These are phyloP conservation scores for Carabus problematicus DNA, from an alignment of 2,888 invertebrate species.

Conservation along the genomic window DNA sequence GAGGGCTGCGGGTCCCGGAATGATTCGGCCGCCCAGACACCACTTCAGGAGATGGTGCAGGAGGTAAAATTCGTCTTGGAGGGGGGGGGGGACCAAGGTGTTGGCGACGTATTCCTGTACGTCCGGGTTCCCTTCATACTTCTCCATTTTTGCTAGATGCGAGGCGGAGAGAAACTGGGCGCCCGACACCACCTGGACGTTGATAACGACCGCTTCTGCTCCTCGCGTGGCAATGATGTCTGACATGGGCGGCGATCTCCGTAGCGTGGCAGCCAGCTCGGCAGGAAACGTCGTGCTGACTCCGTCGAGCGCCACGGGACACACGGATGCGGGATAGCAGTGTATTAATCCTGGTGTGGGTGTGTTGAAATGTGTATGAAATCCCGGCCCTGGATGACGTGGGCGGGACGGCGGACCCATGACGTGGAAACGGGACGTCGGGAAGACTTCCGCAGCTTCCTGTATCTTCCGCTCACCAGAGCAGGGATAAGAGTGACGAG, in stretches of 20 bases:
- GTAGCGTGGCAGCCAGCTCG: too few relatives aligned
- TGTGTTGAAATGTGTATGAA: too few relatives aligned
- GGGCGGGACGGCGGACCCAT: slow-evolving; percentile 45
- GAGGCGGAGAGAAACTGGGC: neutral
- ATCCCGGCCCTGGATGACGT: slow-evolving; percentile 48
- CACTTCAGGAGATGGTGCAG: slow-evolving; percentile 40
- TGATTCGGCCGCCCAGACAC: slow-evolving; percentile 44
- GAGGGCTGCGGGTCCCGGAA: neutral
- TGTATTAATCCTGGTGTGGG: slow-evolving; percentile 51
- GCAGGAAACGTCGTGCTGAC: slow-evolving; percentile 38
- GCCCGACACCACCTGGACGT: neutral
- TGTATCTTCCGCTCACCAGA: slow-evolving; percentile 47
- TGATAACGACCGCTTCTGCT: neutral
- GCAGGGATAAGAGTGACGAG: slow-evolving; percentile 46
- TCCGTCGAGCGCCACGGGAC: slow-evolving; percentile 48
- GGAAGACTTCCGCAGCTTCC: slow-evolving; percentile 43
- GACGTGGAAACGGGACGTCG: slow-evolving; percentile 12
- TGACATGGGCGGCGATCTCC: too few relatives aligned
- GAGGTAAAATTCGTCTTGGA: slow-evolving; percentile 18
- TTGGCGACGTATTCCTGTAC: neutral
- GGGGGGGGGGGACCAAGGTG: neutral
- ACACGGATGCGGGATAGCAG: slow-evolving; percentile 47
- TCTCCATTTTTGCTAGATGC: neutral
- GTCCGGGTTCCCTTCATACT: neutral
- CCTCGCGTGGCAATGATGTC: slow-evolving; percentile 1